Evolutionary conservation across 1,140 invertebrate genomes (phyloP), one percentile per base, ranked within the genome.

Genomic region (Meloidogyne exigua): DNA sequence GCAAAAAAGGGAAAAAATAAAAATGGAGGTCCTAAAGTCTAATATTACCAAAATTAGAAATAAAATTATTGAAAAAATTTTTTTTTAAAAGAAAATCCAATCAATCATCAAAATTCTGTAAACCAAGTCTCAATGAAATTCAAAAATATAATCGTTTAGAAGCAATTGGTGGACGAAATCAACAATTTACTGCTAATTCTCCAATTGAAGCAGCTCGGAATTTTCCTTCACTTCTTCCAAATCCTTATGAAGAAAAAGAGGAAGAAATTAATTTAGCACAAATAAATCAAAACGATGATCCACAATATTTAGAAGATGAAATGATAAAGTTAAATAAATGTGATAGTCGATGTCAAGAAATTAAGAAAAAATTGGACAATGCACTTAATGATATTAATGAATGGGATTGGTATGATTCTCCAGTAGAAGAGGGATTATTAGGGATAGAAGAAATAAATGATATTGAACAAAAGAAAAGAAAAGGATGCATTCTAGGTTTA

Each of bases 311-410:
- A 23, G 74, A 76, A 9, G 36, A 72, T 21, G 64, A 21, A 11
- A 28, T 25, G 15, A n/a, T 69, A 57, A 13, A 32, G 32, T 18
- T 75, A 4, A 49, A 66, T 9, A 36, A 74, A 57, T 76, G 74
- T 67, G 74, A 76, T n/a, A 36, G 65, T 13, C 28, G 26, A 15
- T 76, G 74, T 21, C 65, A 62, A 23, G 74, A 76, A 68, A 76
- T 76, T 26, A 69, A 76, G 44, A 44, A 36, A 1, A 76, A 76
- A 68, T 69, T 76, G 68, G 39, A 25, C 13, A 28, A n/a, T 13
- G 74, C 66, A 21, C 39, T 28, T 44, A 63, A 69, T 44, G 39
- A 76, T 49, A 25, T 26, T 42, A n/a, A n/a, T 2, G 63, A 69
- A 49, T n/a, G 12, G 63, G 9, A 15, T 26, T 25, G 72, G 68